Evolutionary conservation across 2,113 vertebrate species (phyloP).

Genomic region (Rattus norvegicus): GRCr8 NC_086023.1:118555001-118555500

Average conservation of each 20-base stretch:
- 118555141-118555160: background rate
- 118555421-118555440: background rate
- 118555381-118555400: background rate
- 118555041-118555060: background rate
- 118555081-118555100: background rate
- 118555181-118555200: background rate
- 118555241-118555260: background rate
- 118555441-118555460: background rate
- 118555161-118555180: background rate
- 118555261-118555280: background rate
- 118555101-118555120: background rate
- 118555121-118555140: background rate
- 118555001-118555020: background rate
- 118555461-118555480: background rate
- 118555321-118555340: background rate
- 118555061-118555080: background rate
- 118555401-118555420: background rate
- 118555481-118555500: no score
- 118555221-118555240: conserved; percentile 1
- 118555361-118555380: background rate
- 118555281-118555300: background rate
- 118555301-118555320: background rate
- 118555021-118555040: background rate
- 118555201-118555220: background rate
- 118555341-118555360: background rate